Percentiles rank a stretch among this genome's conserved stretches.
Conservation (phyloP, 2,888 invertebrate genomes). For the Catocala sponsa region DNA sequence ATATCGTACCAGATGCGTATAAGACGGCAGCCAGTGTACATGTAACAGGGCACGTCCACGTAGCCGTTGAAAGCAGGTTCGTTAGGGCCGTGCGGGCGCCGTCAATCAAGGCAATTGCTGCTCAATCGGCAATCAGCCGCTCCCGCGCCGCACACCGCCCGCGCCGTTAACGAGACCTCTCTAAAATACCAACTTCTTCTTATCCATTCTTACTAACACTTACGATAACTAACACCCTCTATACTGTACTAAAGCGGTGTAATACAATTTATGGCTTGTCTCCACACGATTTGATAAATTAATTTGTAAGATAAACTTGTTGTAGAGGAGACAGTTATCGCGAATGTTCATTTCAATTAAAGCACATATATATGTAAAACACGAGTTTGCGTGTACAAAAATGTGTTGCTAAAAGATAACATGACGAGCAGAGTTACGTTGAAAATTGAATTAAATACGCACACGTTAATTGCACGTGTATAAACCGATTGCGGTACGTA, state of each 20-base stretch:
- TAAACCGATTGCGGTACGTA: slow-evolving; percentile 2
- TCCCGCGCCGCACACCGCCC: slow-evolving; percentile 50
- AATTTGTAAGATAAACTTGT: too few relatives aligned
- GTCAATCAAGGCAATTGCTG: slow-evolving; percentile 88
- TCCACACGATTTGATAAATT: too few relatives aligned
- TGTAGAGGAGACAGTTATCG: background rate
- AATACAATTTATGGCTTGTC: slow-evolving; percentile 7
- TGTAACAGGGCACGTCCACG: slow-evolving; percentile 71
- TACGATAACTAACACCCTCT: slow-evolving; percentile 53
- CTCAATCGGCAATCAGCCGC: slow-evolving; percentile 87
- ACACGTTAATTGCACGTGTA: slow-evolving; percentile 7
- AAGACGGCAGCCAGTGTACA: slow-evolving; percentile 38
- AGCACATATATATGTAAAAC: too few relatives aligned
- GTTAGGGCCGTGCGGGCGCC: slow-evolving; percentile 81
- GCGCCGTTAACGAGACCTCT: slow-evolving; percentile 78
- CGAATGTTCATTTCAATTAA: background rate
- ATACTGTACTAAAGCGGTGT: slow-evolving; percentile 22
- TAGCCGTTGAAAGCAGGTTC: slow-evolving; percentile 82
- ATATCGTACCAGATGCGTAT: slow-evolving; percentile 35
- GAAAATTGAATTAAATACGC: background rate
- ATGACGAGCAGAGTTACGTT: background rate
- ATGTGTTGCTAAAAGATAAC: too few relatives aligned
- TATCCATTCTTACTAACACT: slow-evolving; percentile 65
- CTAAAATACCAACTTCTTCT: slow-evolving; percentile 79
- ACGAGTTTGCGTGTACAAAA: too few relatives aligned